phyloP scores from a whole-genome alignment of 1,140 invertebrate genomes.

The Zaprionus vittiger region DNA sequence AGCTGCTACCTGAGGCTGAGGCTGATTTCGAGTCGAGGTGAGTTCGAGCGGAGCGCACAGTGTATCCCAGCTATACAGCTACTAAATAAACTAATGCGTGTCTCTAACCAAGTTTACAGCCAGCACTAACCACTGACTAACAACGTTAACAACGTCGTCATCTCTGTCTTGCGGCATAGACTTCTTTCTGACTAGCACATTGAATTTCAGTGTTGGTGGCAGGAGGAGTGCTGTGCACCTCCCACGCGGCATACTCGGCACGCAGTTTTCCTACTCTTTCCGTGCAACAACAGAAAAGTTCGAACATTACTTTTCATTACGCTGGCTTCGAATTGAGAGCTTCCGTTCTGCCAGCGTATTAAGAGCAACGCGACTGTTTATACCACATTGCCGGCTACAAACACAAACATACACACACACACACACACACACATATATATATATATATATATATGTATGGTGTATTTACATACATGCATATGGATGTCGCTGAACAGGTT shows the following conservation, averaged over 20 bases:
- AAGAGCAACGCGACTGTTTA: slow-evolving; percentile 13
- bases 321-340: not conserved
- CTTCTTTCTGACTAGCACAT: not conserved
- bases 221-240: slow-evolving; percentile 7
- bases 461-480: not conserved
- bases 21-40: slow-evolving; percentile 17
- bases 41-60: slow-evolving; percentile 33
- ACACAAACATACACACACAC: not conserved
- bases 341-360: slow-evolving; percentile 18
- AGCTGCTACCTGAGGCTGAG: slow-evolving; percentile 43
- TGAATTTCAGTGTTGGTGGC: not conserved
- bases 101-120: slow-evolving; percentile 49
- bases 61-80: not conserved
- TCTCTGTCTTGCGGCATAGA: not conserved
- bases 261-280: not conserved
- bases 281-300: not conserved
- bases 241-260: not conserved
- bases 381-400: slow-evolving; percentile 15
- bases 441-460: not conserved
- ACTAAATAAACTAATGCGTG: slow-evolving; percentile 36
- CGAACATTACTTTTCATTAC: slow-evolving; percentile 26
- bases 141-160: slow-evolving; percentile 13
- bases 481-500: slow-evolving; percentile 35
- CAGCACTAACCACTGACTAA: slow-evolving; percentile 30
- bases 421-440: not conserved